phyloP scores from a whole-genome alignment of 2,113 vertebrate genomes.

The Caranx melampygus region DNA sequence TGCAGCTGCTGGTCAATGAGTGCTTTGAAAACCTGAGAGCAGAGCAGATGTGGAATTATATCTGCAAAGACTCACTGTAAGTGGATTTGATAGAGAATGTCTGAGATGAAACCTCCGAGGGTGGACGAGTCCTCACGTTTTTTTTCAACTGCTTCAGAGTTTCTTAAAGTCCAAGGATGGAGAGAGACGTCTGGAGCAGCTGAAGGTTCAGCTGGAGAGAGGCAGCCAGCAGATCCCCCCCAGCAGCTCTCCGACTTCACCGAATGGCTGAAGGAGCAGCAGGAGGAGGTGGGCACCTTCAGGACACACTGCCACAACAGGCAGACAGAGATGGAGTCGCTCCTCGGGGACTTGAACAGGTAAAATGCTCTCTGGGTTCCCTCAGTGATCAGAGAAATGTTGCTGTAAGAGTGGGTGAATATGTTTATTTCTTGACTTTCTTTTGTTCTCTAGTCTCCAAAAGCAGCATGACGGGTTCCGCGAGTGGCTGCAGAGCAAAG shows the following conservation, averaged over 20 bases:
- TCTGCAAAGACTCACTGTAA: constrained; percentile 87
- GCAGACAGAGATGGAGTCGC: constrained; percentile 81
- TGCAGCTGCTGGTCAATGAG: constrained; percentile 88
- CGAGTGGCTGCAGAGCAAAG: constrained; percentile 79
- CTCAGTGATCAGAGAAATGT: background rate
- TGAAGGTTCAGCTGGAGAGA: constrained; percentile 83
- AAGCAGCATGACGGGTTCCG: constrained; percentile 73
- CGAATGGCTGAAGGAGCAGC: constrained; percentile 87
- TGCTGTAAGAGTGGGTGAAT: background rate
- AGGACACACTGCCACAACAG: constrained; percentile 83
- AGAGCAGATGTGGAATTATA: constrained; percentile 83
- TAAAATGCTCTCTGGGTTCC: constrained; percentile 44
- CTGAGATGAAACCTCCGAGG: too few species aligned
- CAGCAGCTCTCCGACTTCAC: constrained; percentile 82
- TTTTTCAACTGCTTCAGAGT: constrained; percentile 72
- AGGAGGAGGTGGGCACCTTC: constrained; percentile 85
- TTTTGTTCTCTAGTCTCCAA: constrained; percentile 71
- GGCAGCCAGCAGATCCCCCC: constrained; percentile 84
- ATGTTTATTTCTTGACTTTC: background rate
- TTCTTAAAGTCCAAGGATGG: constrained; percentile 88
- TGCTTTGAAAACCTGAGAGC: constrained; percentile 91
- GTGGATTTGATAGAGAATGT: constrained; percentile 11
- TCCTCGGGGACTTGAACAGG: constrained; percentile 85
- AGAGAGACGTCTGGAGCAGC: constrained; percentile 83
- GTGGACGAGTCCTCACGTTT: background rate